Evolutionary conservation across 2,888 invertebrate species (phyloP).

Genomic region (Cheilosia soror): DNA sequence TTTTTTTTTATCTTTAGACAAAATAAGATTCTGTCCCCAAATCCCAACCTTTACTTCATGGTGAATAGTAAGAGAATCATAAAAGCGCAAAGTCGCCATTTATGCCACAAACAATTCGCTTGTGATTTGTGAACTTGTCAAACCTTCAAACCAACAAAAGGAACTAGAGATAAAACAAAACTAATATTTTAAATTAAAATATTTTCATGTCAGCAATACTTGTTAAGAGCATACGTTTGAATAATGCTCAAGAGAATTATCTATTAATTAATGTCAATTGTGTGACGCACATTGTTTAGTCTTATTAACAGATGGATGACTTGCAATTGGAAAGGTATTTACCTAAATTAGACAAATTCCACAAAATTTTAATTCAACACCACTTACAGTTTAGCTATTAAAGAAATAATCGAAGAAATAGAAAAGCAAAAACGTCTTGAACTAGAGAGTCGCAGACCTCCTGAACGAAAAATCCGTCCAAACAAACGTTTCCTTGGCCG

Average conservation of each 20-base stretch:
- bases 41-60: background rate
- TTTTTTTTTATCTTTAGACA: too few species aligned
- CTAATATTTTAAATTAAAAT: too few species aligned
- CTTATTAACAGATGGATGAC: constrained; percentile 21
- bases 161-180: too few species aligned
- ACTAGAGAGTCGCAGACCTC: constrained; percentile 4
- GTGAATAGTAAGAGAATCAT: constrained; percentile 24
- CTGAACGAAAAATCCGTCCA: constrained; percentile 65
- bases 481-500: constrained; percentile 81
- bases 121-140: too few species aligned
- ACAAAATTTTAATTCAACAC: too few species aligned
- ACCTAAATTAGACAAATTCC: background rate
- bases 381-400: constrained; percentile 51
- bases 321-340: constrained; percentile 34
- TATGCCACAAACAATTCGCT: too few species aligned
- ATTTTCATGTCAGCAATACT: too few species aligned
- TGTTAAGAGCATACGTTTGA: too few species aligned
- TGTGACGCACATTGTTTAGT: background rate
- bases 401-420: constrained; percentile 63
- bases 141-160: too few species aligned
- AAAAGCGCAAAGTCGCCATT: background rate
- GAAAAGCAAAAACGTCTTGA: constrained; percentile 34
- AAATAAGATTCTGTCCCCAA: too few species aligned
- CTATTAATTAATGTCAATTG: constrained; percentile 6
- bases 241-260: too few species aligned